A percentile compares a stretch with the other conserved stretches of the same genome.
Conservation (phyloP, 1,140 invertebrate genomes). For the Nixonia krombeini region DNA sequence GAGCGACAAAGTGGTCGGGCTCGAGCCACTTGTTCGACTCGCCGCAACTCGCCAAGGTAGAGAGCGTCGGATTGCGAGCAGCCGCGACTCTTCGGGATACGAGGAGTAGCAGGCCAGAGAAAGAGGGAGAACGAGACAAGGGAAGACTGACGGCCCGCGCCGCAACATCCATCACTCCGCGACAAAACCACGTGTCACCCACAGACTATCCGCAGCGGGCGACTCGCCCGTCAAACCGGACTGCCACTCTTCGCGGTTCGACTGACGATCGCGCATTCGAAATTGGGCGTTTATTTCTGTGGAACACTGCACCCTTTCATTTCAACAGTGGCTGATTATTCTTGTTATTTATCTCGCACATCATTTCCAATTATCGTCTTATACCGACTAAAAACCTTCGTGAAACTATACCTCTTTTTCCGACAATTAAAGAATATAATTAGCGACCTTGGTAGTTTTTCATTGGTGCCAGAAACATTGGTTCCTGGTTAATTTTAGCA, state of each 20-base stretch:
- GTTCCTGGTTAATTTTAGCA: too few relatives aligned
- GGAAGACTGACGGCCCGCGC: conserved; percentile 61
- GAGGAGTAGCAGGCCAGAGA: conserved; percentile 7
- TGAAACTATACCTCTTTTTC: too few relatives aligned
- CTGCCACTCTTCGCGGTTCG: conserved; percentile 18
- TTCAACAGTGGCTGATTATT: too few relatives aligned
- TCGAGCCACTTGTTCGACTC: conserved; percentile 64
- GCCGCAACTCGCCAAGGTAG: conserved; percentile 27
- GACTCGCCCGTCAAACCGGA: conserved; percentile 53
- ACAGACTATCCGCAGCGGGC: conserved; percentile 46
- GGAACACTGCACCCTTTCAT: too few relatives aligned
- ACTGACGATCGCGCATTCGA: too few relatives aligned
- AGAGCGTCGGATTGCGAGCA: conserved; percentile 11
- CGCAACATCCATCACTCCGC: conserved; percentile 65
- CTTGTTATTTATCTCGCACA: too few relatives aligned
- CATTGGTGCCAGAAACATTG: too few relatives aligned
- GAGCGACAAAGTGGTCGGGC: conserved; percentile 67
- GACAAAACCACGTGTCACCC: conserved; percentile 63
- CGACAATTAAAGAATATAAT: too few relatives aligned
- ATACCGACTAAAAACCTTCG: too few relatives aligned
- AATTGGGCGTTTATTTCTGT: too few relatives aligned
- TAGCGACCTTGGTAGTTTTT: too few relatives aligned
- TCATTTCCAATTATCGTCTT: too few relatives aligned
- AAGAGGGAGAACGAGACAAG: conserved; percentile 31
- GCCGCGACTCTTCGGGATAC: conserved; percentile 26